Conservation (phyloP, 2,797 vertebrate genomes). For the Cygnus olor region DNA sequence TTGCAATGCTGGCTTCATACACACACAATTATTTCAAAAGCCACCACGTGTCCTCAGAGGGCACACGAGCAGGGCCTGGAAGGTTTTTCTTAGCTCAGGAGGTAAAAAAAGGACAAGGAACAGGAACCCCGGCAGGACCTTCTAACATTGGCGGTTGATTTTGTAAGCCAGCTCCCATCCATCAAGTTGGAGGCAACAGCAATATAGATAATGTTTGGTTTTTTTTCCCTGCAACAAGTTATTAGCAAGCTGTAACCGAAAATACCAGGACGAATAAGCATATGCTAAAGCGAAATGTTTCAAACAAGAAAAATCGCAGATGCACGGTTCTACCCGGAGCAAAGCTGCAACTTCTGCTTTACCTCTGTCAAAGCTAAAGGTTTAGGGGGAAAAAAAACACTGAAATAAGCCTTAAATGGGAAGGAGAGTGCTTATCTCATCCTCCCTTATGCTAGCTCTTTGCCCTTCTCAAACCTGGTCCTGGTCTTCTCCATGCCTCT, state of each 20-base stretch:
- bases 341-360: rapidly evolving
- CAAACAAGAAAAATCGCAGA: not conserved
- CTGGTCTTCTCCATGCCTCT: not conserved
- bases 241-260: not conserved
- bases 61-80: not conserved
- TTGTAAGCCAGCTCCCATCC: not conserved
- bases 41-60: not conserved
- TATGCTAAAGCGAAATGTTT: not conserved
- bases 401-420: not conserved
- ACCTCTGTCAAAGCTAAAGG: not conserved
- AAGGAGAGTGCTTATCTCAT: not conserved
- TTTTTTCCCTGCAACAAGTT: not conserved
- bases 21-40: not conserved
- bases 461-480: not conserved
- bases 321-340: not conserved
- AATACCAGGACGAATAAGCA: not conserved
- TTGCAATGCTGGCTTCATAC: not conserved
- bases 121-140: not conserved
- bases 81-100: not conserved
- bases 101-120: not conserved
- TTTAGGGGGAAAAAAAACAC: not conserved
- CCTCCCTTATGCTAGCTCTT: not conserved
- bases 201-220: not conserved
- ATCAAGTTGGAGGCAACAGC: not conserved
- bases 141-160: not conserved